Percentiles rank a stretch among this genome's conserved stretches.
These are phyloP conservation scores for Opisthograptis luteolata DNA, from an alignment of 2,888 invertebrate genomes.

Conservation along the genomic window DNA sequence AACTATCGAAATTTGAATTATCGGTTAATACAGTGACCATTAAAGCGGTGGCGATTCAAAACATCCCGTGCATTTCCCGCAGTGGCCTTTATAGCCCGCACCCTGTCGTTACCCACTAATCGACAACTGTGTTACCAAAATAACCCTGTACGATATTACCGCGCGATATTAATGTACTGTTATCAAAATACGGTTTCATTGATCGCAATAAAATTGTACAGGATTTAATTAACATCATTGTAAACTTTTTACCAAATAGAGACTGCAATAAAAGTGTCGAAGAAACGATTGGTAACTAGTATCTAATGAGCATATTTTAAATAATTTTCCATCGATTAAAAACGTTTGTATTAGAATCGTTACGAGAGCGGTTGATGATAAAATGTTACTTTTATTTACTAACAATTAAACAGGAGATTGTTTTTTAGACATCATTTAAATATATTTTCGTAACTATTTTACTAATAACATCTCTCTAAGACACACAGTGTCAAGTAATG, in stretches of 20 bases:
- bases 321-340: not conserved
- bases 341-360: too few species aligned
- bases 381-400: too few species aligned
- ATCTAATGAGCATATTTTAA: not conserved
- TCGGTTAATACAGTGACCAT: constrained; percentile 76
- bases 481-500: too few species aligned
- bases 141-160: constrained; percentile 62
- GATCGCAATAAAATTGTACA: constrained; percentile 19
- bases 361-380: too few species aligned
- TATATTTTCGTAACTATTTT: too few species aligned
- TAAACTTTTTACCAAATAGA: constrained; percentile 5
- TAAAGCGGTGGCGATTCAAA: constrained; percentile 80
- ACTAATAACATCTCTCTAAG: too few species aligned
- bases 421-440: too few species aligned
- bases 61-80: constrained; percentile 77
- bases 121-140: constrained; percentile 78
- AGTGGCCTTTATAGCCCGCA: constrained; percentile 68
- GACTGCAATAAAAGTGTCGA: constrained; percentile 4
- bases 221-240: constrained; percentile 1
- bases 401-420: too few species aligned
- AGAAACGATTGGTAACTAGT: not conserved
- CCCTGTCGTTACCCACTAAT: constrained; percentile 78
- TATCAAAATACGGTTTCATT: constrained; percentile 33
- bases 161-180: constrained; percentile 43
- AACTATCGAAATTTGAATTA: constrained; percentile 71